Percentiles rank a stretch among this genome's conserved stretches.
Conservation (phyloP, 1,140 invertebrate species). For the Diorhabda sublineata region DNA sequence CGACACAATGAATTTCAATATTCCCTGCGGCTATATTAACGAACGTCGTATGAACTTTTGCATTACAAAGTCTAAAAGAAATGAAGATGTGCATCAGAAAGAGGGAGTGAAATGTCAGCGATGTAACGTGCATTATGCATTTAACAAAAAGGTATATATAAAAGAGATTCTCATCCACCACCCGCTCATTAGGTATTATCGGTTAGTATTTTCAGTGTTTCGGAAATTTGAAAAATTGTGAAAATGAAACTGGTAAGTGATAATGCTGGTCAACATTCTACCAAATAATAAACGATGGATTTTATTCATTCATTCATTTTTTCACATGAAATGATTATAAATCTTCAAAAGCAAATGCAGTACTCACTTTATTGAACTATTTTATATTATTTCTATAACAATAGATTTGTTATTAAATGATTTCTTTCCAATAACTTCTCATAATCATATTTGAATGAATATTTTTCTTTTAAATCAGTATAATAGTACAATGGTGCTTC, state of each 20-base stretch:
- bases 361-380: no score
- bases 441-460: no score
- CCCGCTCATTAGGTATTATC: neutral
- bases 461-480: no score
- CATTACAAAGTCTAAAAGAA: neutral
- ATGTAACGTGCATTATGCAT: neutral
- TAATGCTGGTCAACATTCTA: neutral
- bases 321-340: no score
- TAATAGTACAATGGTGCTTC: no score
- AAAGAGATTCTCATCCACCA: neutral
- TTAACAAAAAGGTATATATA: neutral
- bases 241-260: neutral
- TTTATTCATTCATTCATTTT: no score
- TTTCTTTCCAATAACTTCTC: no score
- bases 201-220: neutral
- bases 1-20: neutral
- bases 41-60: conserved; percentile 1
- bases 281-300: no score
- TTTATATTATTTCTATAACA: no score
- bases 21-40: neutral
- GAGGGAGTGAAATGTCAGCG: neutral
- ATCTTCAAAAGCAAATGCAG: no score
- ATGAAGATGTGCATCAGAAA: conserved; percentile 1
- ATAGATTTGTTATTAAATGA: no score
- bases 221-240: neutral